Conservation (phyloP, 2,888 invertebrate species). For the Dioctria rufipes region DNA sequence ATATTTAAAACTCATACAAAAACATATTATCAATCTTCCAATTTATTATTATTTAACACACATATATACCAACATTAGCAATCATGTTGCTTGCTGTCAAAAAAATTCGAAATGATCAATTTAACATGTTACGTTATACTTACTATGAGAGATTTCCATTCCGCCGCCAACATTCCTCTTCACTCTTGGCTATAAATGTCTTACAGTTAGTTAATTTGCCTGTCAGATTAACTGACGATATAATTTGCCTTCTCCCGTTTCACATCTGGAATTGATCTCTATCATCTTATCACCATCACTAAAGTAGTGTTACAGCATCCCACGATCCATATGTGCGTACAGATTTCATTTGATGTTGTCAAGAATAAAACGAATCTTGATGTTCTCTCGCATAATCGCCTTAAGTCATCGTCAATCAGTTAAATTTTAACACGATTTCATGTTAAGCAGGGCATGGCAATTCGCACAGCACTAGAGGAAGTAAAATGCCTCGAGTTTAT, state of each 20-base stretch:
- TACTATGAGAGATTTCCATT: not conserved
- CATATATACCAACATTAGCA: no score
- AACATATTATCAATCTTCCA: no score
- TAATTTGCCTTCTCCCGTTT: slow-evolving; percentile 17
- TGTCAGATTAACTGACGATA: slow-evolving; percentile 27
- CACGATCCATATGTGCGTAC: slow-evolving; percentile 8
- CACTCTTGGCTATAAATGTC: not conserved
- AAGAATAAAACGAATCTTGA: slow-evolving; percentile 7
- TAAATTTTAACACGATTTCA: slow-evolving; percentile 14
- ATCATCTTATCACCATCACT: not conserved
- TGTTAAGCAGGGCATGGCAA: not conserved
- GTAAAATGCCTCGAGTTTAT: no score
- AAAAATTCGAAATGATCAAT: not conserved
- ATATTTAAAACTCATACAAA: no score
- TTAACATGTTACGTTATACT: not conserved
- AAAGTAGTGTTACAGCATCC: not conserved
- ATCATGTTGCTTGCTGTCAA: no score
- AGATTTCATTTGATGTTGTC: slow-evolving; percentile 14
- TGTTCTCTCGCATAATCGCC: slow-evolving; percentile 15
- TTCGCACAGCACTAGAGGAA: not conserved
- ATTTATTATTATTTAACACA: no score
- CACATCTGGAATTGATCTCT: slow-evolving; percentile 16
- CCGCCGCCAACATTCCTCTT: not conserved
- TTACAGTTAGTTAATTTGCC: slow-evolving; percentile 9
- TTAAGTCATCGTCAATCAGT: slow-evolving; percentile 20